Conservation (phyloP, 1,140 invertebrate genomes). For the Drosophila willistoni region DNA sequence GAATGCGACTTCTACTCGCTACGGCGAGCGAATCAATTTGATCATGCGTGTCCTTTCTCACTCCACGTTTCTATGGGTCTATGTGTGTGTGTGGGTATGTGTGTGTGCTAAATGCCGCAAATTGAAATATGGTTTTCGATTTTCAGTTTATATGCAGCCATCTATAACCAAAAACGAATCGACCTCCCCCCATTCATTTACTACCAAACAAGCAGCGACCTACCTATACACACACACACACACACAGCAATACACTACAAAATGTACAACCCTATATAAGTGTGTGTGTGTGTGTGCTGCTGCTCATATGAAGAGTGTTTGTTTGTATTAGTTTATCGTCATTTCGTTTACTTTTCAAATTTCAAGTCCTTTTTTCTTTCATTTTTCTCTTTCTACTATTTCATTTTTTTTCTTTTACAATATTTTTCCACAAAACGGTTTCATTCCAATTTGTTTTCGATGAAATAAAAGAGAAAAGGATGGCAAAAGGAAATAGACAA, state of each 20-base stretch:
- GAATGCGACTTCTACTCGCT: slow-evolving; percentile 46
- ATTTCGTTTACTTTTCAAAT: slow-evolving; percentile 78
- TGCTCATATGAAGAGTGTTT: slow-evolving; percentile 28
- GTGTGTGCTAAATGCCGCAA: slow-evolving; percentile 78
- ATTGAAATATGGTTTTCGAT: slow-evolving; percentile 81
- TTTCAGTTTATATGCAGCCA: slow-evolving; percentile 80
- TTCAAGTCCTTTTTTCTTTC: slow-evolving; percentile 62
- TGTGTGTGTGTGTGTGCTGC: slow-evolving; percentile 14
- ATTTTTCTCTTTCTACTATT: not conserved
- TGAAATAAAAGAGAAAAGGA: not conserved
- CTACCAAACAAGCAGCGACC: slow-evolving; percentile 18
- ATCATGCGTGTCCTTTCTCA: slow-evolving; percentile 71
- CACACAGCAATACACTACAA: not conserved
- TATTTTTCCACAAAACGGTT: slow-evolving; percentile 11
- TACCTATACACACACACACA: not conserved
- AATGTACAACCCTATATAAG: slow-evolving; percentile 24
- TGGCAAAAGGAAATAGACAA: not conserved
- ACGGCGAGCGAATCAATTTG: slow-evolving; percentile 77
- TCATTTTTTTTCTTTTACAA: not conserved
- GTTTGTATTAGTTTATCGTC: slow-evolving; percentile 72
- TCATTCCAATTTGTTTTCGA: slow-evolving; percentile 11
- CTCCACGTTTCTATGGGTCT: not conserved
- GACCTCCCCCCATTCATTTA: not conserved
- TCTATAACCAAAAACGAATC: slow-evolving; percentile 71
- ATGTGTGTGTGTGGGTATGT: slow-evolving; percentile 26